These are phyloP conservation scores for Diarsia brunnea DNA, from an alignment of 2,888 invertebrate genomes.

Conservation along the genomic window DNA sequence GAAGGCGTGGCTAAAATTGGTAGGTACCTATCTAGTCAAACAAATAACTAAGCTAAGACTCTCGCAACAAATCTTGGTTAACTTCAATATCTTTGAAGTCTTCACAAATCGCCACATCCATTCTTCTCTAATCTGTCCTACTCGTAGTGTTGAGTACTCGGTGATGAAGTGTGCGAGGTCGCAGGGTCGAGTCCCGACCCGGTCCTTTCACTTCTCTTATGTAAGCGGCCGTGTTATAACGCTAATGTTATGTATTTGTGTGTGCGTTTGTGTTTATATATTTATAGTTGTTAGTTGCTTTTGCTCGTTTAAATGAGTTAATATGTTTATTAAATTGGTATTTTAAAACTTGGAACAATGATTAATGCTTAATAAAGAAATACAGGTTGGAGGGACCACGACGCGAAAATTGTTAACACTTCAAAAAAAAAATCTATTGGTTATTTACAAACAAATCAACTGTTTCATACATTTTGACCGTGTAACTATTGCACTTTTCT, in stretches of 20 bases:
- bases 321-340: too few relatives aligned
- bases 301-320: neutral
- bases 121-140: constrained; percentile 38
- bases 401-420: too few relatives aligned
- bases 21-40: neutral
- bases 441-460: too few relatives aligned
- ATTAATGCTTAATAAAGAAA: too few relatives aligned
- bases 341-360: too few relatives aligned
- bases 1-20: too few relatives aligned
- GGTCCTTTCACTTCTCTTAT: constrained; percentile 77
- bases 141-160: constrained; percentile 68
- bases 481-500: too few relatives aligned
- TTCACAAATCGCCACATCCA: constrained; percentile 39
- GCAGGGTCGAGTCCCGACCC: constrained; percentile 75
- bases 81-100: neutral
- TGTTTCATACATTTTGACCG: too few relatives aligned
- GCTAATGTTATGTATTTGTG: constrained; percentile 41
- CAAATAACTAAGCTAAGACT: neutral
- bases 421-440: too few relatives aligned
- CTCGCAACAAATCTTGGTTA: neutral
- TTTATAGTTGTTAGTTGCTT: neutral
- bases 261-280: constrained; percentile 6
- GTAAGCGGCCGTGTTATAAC: constrained; percentile 62
- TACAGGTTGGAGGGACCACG: too few relatives aligned
- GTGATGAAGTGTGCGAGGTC: constrained; percentile 74